Evolutionary conservation across 2,113 vertebrate genomes (phyloP).

Genomic region (Vombatus ursinus): DNA sequence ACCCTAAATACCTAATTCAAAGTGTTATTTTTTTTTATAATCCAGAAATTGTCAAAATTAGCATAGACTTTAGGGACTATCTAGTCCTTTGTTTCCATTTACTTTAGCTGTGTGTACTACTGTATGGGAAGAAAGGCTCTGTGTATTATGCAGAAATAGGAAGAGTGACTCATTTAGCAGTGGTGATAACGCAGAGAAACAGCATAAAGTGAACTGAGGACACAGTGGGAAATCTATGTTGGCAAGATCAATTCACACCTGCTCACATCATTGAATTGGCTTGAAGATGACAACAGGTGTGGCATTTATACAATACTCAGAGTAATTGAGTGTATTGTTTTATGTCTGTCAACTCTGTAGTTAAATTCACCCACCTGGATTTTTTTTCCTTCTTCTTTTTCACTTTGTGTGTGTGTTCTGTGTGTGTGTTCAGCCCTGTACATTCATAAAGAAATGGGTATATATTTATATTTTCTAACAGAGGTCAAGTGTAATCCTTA

Average conservation of each 20-base stretch:
- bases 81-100: neutral
- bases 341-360: neutral
- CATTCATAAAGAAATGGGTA: neutral
- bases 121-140: neutral
- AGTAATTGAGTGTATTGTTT: slow-evolving; percentile 43
- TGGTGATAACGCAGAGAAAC: neutral
- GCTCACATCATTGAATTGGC: neutral
- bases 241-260: slow-evolving; percentile 41
- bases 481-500: neutral
- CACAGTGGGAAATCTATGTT: slow-evolving; percentile 8
- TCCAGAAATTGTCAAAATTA: slow-evolving; percentile 2
- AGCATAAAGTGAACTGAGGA: neutral
- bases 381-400: slow-evolving; percentile 20
- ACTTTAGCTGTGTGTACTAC: neutral
- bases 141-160: slow-evolving; percentile 7
- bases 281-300: neutral
- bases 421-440: neutral
- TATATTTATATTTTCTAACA: neutral
- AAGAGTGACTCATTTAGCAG: slow-evolving; percentile 1
- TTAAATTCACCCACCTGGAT: slow-evolving; percentile 29
- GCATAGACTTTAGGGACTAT: neutral
- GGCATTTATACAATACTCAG: neutral
- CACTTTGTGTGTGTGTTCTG: slow-evolving; percentile 5
- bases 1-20: neutral
- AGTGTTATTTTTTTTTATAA: neutral